A percentile compares a stretch with the other conserved stretches of the same genome.
Evolutionary conservation across 23 tunicate genomes (phyloP).

Genomic region (Trididemnum miniatum): DNA sequence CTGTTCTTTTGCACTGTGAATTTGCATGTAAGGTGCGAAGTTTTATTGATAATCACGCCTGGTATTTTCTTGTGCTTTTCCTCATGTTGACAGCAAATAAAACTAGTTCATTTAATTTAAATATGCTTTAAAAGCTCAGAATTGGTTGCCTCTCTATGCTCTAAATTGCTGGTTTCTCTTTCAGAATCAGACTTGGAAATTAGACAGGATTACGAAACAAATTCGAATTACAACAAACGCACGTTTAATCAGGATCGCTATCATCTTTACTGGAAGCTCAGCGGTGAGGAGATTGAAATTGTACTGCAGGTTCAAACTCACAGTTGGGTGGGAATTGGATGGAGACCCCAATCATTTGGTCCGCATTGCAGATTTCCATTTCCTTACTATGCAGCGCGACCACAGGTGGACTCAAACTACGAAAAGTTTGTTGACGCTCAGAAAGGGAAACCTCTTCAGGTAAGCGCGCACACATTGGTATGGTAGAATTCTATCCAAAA

Average conservation of each 20-base stretch:
- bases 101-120: too few species aligned
- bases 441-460: not conserved
- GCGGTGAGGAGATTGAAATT: slow-evolving; percentile 51
- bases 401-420: slow-evolving; percentile 9
- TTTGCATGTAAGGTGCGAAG: too few species aligned
- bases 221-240: slow-evolving; percentile 40
- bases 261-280: slow-evolving; percentile 41
- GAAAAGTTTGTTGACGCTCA: not conserved
- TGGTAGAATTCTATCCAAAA: not conserved
- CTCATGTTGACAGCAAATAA: too few species aligned
- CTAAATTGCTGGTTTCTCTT: too few species aligned
- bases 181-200: slow-evolving; percentile 36
- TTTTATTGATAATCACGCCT: too few species aligned
- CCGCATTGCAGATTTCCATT: slow-evolving; percentile 26
- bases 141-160: too few species aligned
- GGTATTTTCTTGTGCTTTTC: too few species aligned
- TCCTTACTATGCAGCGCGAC: slow-evolving; percentile 12
- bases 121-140: too few species aligned
- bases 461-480: too few species aligned
- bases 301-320: slow-evolving; percentile 59
- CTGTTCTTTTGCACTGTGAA: too few species aligned
- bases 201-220: slow-evolving; percentile 32
- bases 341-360: slow-evolving; percentile 58
- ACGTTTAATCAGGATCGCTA: slow-evolving; percentile 1
- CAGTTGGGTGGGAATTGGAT: slow-evolving; percentile 84